phyloP scores from a whole-genome alignment of 2,113 vertebrate species.

The Stigmatopora nigra region DNA sequence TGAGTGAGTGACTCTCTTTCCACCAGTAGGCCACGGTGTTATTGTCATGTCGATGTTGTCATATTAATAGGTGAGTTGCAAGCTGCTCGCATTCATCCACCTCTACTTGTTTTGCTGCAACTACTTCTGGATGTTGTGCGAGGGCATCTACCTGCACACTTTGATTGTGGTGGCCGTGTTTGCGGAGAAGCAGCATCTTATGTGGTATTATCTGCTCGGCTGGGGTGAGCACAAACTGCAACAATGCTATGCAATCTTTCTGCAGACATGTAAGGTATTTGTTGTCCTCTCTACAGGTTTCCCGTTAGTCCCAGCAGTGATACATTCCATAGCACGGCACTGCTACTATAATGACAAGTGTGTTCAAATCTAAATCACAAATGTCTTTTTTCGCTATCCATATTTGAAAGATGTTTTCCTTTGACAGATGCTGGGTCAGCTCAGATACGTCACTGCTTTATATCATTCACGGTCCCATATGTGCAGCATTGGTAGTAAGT shows the following conservation, averaged over 20 bases:
- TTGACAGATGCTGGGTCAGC: conserved; percentile 88
- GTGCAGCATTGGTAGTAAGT: conserved; percentile 86
- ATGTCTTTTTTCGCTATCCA: neutral
- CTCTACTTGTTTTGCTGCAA: conserved; percentile 89
- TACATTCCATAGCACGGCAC: conserved; percentile 81
- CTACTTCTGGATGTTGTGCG: conserved; percentile 99
- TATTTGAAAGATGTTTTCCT: neutral
- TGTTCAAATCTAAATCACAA: conserved; percentile 40
- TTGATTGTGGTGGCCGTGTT: conserved; percentile 98
- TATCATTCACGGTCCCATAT: conserved; percentile 92
- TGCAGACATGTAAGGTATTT: neutral
- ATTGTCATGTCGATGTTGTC: neutral
- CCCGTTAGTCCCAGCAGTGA: conserved; percentile 84
- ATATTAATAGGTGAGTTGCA: conserved; percentile 77
- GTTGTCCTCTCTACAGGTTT: conserved; percentile 72
- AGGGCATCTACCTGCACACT: conserved; percentile 95
- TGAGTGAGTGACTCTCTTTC: conserved; percentile 62
- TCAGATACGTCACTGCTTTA: conserved; percentile 88
- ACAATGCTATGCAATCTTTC: neutral
- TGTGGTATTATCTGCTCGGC: conserved; percentile 96
- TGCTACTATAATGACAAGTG: conserved; percentile 94
- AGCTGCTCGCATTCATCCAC: conserved; percentile 83
- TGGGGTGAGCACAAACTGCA: conserved; percentile 71
- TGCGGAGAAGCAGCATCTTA: conserved; percentile 87
- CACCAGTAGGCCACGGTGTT: no score